Evolutionary conservation across 2,113 vertebrate genomes (phyloP).

Genomic region (Sceloporus tristichus): DNA sequence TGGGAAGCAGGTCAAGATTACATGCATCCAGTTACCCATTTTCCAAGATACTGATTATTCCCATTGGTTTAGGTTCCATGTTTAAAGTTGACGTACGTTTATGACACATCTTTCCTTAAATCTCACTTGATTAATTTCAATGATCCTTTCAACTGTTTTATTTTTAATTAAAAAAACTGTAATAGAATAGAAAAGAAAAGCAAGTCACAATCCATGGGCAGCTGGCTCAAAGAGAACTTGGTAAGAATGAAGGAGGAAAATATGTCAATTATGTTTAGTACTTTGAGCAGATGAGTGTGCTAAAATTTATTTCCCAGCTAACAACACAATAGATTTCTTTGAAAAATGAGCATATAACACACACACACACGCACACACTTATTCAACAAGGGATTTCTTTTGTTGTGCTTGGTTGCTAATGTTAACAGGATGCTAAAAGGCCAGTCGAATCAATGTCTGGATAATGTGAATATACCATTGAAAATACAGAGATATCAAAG

Average conservation of each 20-base stretch:
- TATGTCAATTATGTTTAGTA: background rate
- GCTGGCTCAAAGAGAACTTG: background rate
- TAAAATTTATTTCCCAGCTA: conserved; percentile 16
- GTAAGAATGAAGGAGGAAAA: background rate
- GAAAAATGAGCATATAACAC: background rate
- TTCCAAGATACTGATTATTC: background rate
- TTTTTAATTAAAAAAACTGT: too few relatives aligned
- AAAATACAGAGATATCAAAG: conserved; percentile 15
- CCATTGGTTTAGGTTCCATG: too few relatives aligned
- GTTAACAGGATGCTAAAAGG: conserved; percentile 33
- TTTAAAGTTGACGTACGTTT: background rate
- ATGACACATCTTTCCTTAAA: background rate
- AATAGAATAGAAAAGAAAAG: background rate
- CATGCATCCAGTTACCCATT: too few relatives aligned
- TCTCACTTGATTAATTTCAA: too few relatives aligned
- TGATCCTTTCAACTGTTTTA: too few relatives aligned
- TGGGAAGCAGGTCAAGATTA: too few relatives aligned
- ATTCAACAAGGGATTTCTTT: conserved; percentile 23
- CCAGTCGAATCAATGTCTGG: conserved; percentile 48
- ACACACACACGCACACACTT: background rate
- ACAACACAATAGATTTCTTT: conserved; percentile 1
- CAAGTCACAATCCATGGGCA: background rate
- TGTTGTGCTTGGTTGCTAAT: background rate
- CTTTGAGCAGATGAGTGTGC: background rate
- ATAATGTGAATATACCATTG: conserved; percentile 3